Evolutionary conservation across 1,140 invertebrate genomes (phyloP), one percentile per base, ranked within the genome.

Genomic region (Theocolax elegans): DNA sequence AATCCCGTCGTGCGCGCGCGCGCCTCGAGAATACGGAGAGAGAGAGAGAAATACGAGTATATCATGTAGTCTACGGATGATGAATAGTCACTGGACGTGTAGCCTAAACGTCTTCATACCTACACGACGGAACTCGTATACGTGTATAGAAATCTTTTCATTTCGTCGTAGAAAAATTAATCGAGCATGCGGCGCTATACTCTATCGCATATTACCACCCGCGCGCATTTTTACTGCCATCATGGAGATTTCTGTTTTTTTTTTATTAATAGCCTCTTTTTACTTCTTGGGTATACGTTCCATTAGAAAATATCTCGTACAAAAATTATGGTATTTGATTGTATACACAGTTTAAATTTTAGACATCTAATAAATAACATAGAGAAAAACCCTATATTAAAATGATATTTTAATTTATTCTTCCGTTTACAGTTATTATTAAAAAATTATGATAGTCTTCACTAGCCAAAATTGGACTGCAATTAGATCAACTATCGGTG

Each of bases 81-180:
- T 44, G 23, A 31, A 17, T 59, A 59, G 31, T 12, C 31, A 17
- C 2, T 42, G 31, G 17, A 27, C 23, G 56, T 25, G 35, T 29
- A 53, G n/a, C n/a, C n/a, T n/a, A n/a, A n/a, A n/a, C n/a, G n/a
- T n/a, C n/a, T n/a, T n/a, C n/a, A n/a, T n/a, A n/a, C n/a, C n/a
- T n/a, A n/a, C n/a, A n/a, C n/a, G n/a, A n/a, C n/a, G n/a, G n/a
- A n/a, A n/a, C n/a, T n/a, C n/a, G n/a, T n/a, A n/a, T n/a, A n/a
- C n/a, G n/a, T n/a, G n/a, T n/a, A n/a, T n/a, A n/a, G n/a, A n/a
- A n/a, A 68, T 46, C 56, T 58, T 38, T 56, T 67, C 53, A 67
- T 58, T 67, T 38, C 42, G 19, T 58, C 53, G 15, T 35, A 23
- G 64, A 67, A 58, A 58, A 35, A 58, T 67, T 58, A 58, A 67